Percentiles rank a stretch among this genome's conserved stretches.
Evolutionary conservation across 23 tunicate genomes (phyloP).

Genomic region (Aplidium turbinatum): DNA sequence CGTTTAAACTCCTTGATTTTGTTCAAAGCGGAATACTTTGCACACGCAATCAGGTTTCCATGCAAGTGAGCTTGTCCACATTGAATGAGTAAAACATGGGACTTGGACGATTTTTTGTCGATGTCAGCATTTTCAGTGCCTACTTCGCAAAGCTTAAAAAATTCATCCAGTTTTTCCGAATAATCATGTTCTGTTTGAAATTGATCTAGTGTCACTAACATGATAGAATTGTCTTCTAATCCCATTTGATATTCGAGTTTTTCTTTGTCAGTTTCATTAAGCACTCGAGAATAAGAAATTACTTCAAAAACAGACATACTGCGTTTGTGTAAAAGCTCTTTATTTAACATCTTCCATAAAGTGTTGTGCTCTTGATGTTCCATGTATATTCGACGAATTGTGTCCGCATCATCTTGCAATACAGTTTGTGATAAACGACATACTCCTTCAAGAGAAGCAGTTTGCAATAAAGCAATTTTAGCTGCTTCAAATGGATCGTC

Average conservation of each 20-base stretch:
- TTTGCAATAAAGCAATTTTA: constrained; percentile 35
- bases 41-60: constrained; percentile 54
- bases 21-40: constrained; percentile 55
- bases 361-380: constrained; percentile 49
- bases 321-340: not conserved
- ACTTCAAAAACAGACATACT: constrained; percentile 37
- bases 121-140: not conserved
- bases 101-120: not conserved
- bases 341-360: constrained; percentile 7
- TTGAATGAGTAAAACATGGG: constrained; percentile 54
- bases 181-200: constrained; percentile 61
- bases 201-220: constrained; percentile 55
- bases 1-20: constrained; percentile 24
- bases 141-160: not conserved
- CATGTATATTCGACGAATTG: constrained; percentile 26
- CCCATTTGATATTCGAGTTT: constrained; percentile 30
- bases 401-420: constrained; percentile 30
- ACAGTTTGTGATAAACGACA: constrained; percentile 45
- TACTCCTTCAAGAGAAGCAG: constrained; percentile 61
- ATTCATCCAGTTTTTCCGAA: constrained; percentile 21
- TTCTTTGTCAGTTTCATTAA: constrained; percentile 45
- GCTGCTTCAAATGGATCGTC: not conserved
- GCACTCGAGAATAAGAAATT: constrained; percentile 45
- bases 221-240: constrained; percentile 25
- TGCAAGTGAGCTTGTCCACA: constrained; percentile 55